Conservation (phyloP, 2,888 invertebrate genomes). For the Helicoverpa assulta region DNA sequence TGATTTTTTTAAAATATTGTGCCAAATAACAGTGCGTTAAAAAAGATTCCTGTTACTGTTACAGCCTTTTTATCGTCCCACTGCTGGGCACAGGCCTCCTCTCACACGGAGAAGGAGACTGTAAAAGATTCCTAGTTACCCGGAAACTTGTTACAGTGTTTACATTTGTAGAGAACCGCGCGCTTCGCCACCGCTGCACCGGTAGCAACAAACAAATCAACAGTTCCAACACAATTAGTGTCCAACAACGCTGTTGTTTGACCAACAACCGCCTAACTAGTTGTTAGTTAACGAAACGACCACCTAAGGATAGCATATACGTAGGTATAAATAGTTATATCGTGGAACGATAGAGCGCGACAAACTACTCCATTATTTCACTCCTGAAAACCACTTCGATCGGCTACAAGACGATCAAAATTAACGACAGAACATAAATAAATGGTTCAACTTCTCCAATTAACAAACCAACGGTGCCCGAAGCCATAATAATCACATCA, state of each 20-base stretch:
- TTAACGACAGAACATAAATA: constrained; percentile 25
- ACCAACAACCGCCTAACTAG: constrained; percentile 9
- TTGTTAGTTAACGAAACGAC: constrained; percentile 24
- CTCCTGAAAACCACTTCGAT: constrained; percentile 3
- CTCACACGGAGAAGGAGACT: too few relatives aligned
- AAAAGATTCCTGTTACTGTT: too few relatives aligned
- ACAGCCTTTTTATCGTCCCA: too few relatives aligned
- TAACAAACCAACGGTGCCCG: constrained; percentile 12
- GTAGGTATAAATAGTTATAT: neutral
- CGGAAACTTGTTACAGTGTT: constrained; percentile 40
- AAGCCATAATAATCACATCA: constrained; percentile 35
- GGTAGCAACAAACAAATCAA: constrained; percentile 8
- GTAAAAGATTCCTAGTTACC: neutral
- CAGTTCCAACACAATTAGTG: constrained; percentile 4
- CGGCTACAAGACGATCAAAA: constrained; percentile 12
- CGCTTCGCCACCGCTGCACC: constrained; percentile 21
- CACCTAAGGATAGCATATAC: neutral
- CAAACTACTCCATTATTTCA: neutral
- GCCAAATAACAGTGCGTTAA: too few relatives aligned
- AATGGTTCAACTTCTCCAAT: constrained; percentile 29
- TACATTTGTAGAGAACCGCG: constrained; percentile 36
- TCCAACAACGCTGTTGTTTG: constrained; percentile 12
- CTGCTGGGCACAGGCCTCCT: too few relatives aligned
- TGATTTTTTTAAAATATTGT: too few relatives aligned
- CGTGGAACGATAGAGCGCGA: neutral